Percentiles rank a stretch among this genome's conserved stretches.
These are phyloP conservation scores for Drosophila nasuta DNA, from an alignment of 1,140 invertebrate species.

Conservation along the genomic window DNA sequence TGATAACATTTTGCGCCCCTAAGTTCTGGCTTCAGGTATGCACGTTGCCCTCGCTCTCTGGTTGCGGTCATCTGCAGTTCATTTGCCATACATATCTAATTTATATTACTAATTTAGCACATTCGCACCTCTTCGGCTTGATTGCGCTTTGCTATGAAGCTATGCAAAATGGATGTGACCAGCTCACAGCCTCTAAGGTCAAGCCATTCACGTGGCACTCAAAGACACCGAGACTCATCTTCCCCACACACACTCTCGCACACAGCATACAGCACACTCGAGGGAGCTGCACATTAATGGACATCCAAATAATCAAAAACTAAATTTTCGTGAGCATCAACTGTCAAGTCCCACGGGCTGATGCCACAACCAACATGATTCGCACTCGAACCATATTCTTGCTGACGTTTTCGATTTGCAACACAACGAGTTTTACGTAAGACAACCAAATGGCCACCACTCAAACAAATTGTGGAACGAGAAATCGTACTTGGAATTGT, in stretches of 20 bases:
- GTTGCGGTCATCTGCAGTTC: slow-evolving; percentile 28
- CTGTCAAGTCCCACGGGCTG: slow-evolving; percentile 58
- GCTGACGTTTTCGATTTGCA: slow-evolving; percentile 64
- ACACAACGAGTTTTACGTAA: slow-evolving; percentile 45
- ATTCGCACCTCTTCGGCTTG: slow-evolving; percentile 67
- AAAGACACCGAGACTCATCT: slow-evolving; percentile 12
- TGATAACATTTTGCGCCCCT: slow-evolving; percentile 4
- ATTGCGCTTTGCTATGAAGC: slow-evolving; percentile 53
- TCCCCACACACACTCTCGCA: slow-evolving; percentile 4
- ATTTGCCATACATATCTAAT: slow-evolving; percentile 67
- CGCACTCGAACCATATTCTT: not conserved
- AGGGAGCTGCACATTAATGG: slow-evolving; percentile 76
- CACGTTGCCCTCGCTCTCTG: not conserved
- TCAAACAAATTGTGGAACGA: slow-evolving; percentile 13
- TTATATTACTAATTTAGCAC: slow-evolving; percentile 80
- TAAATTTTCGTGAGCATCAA: slow-evolving; percentile 59
- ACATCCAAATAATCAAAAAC: slow-evolving; percentile 82
- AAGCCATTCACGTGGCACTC: slow-evolving; percentile 18
- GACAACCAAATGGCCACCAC: slow-evolving; percentile 12
- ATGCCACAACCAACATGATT: not conserved
- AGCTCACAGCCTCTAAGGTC: slow-evolving; percentile 40
- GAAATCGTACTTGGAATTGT: not conserved
- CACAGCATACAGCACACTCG: slow-evolving; percentile 42
- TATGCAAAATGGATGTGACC: slow-evolving; percentile 56
- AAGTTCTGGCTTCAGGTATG: slow-evolving; percentile 17